Base-by-base conservation (phyloP, 2,797 vertebrate genomes). In the Danio albolineatus region DNA sequence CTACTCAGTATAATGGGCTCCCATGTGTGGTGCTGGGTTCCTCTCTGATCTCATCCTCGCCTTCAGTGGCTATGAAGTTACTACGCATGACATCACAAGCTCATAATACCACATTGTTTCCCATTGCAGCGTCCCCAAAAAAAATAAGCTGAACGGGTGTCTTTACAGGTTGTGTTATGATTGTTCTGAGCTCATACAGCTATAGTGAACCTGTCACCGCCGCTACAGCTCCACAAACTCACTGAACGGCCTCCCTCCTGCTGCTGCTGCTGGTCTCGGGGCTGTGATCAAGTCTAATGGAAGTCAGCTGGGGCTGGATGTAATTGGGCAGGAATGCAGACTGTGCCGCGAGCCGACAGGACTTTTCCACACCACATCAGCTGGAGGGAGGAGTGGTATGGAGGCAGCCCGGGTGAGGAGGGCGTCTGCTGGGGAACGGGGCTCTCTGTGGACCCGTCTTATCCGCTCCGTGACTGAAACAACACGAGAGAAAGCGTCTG, bases 291-390 rank as follows among this genome's bases (percentile, higher is more conserved):
- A 86, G 81, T 84, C 87, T 93, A 93, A 94, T 92, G 90, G 87
- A 90, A 91, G 90, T 93, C 91, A 93, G 90, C 92, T 93, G 92
- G 88, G 90, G 89, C 88, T 87, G 87, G 78, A 88, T 87, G 89
- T 92, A 93, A 93, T 93, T 92, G 92, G 87, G 87, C 64, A 91
- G 91, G 90, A 94, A 93, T 93, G 89, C 82, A 92, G 92, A 92
- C 83, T 19, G 85, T 89, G 90, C 86, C 86, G 89, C 82, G 88
- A 79, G 84, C 80, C 84, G 83, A 86, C 84, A 83, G 73, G 76
- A 85, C 70, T 79, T 85, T 82, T 83, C 73, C 70, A 87, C 72
- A 86, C 59, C 53, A 80, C 57, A 83, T 72, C 73, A 83, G 62
- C 79, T 62, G 54, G 54, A 41, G 77, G 48, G 38, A 80, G 62